Base-by-base conservation (phyloP, 2,888 invertebrate genomes). In the Andrena camellia region DNA sequence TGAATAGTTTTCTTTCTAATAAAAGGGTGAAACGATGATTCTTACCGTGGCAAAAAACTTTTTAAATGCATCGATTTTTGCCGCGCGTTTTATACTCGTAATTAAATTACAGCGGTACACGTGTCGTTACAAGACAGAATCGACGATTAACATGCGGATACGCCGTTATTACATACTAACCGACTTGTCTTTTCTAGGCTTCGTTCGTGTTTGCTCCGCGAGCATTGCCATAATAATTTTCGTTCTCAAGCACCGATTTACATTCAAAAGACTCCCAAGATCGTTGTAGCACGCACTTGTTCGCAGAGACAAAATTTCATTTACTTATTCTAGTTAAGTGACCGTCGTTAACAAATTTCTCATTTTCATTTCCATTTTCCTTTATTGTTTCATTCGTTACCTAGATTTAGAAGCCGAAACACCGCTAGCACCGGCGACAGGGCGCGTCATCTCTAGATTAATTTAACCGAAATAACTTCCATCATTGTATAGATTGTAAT, bases 1-100 rank as follows among this genome's bases (percentile, higher is more conserved):
- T 90, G 90, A 91, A 90, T 91, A 90, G 88, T 89, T 89, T 75
- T 85, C 68, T 83, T 89, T 90, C 89, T 90, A 91, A 83, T 89
- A 89, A 85, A 91, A 86, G 88, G 90, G 90, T 26, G 57, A 57
- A 91, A 90, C 88, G 90, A 91, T 90, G 88, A 90, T 89, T 87
- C 72, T 62, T 77, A 81, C 80, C 76, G 83, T 86, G 86, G 84
- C 87, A 88, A 90, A 90, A 57, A 23, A 26, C 70, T 75, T 82
- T 87, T 26, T 89, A 88, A 87, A 91, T 88, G 89, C 77, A 87
- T 83, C 78, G 57, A 23, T 23, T 72, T 81, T 81, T 81, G 84
- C 86, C 81, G 78, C 83, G 79, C 83, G 77, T 79, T 42, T 78
- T 63, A 84, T 70, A 26, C 17, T 81, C 79, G 84, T 85, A 86